Evolutionary conservation across 1,140 invertebrate species (phyloP).

Genomic region (Pogonomyrmex barbatus): DNA sequence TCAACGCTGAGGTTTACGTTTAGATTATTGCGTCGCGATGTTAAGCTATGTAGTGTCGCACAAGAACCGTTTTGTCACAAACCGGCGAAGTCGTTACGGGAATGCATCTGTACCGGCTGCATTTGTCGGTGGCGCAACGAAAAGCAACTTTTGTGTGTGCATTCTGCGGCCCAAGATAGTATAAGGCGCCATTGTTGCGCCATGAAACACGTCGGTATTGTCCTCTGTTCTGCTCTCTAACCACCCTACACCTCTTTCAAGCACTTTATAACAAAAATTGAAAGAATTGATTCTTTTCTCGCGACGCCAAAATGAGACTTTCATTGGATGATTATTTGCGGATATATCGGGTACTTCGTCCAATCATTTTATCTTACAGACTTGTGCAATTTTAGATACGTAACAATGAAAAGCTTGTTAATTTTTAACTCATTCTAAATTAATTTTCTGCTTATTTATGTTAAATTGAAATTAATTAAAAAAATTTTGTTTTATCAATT

Average conservation of each 20-base stretch:
- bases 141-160: slow-evolving; percentile 57
- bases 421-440: not conserved
- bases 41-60: slow-evolving; percentile 15
- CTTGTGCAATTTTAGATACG: not conserved
- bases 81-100: slow-evolving; percentile 60
- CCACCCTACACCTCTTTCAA: slow-evolving; percentile 4
- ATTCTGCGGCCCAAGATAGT: slow-evolving; percentile 63
- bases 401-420: slow-evolving; percentile 11
- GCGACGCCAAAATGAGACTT: not conserved
- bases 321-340: not conserved
- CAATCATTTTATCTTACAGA: not conserved
- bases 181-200: slow-evolving; percentile 54
- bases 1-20: slow-evolving; percentile 10
- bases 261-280: slow-evolving; percentile 65
- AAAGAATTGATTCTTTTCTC: slow-evolving; percentile 11
- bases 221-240: slow-evolving; percentile 28
- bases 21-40: slow-evolving; percentile 51
- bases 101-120: slow-evolving; percentile 39
- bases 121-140: slow-evolving; percentile 36
- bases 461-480: too few relatives aligned
- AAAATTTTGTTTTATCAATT: not conserved
- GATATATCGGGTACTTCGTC: not conserved
- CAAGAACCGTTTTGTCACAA: slow-evolving; percentile 65
- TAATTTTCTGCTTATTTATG: not conserved
- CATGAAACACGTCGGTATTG: slow-evolving; percentile 61